These are phyloP conservation scores for Anguilla megastoma DNA, from an alignment of 2,797 vertebrate genomes.

Conservation along the genomic window DNA sequence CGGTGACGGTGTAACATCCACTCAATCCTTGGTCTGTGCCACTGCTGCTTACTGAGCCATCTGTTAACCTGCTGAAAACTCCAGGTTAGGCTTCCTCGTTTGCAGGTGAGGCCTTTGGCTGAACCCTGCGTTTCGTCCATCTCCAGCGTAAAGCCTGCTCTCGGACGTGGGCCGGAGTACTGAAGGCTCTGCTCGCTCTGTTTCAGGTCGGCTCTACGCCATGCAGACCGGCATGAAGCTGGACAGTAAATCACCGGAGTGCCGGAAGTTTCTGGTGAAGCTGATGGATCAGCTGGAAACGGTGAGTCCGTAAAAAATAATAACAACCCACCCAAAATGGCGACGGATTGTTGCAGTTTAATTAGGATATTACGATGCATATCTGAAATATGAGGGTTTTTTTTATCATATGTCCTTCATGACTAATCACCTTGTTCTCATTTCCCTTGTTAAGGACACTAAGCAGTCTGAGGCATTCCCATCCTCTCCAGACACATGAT, in stretches of 20 bases:
- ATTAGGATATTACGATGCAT: not conserved
- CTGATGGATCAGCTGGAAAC: constrained; percentile 96
- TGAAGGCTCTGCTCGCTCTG: constrained; percentile 6
- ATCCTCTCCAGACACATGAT: not conserved
- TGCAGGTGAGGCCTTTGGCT: not conserved
- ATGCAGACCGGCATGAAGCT: constrained; percentile 98
- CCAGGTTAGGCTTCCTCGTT: not conserved
- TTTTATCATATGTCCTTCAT: not conserved
- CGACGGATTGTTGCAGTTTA: not conserved
- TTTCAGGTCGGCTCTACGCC: constrained; percentile 88
- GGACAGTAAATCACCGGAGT: constrained; percentile 94
- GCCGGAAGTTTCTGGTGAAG: constrained; percentile 91
- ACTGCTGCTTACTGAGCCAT: not conserved
- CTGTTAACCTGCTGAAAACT: not conserved
- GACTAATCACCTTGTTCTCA: not conserved
- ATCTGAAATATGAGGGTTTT: not conserved
- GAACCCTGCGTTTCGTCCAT: not conserved
- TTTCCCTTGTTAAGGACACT: not conserved
- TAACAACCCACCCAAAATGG: not conserved
- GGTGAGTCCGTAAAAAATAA: constrained; percentile 65
- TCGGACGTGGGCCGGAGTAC: too few relatives aligned
- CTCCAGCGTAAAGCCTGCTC: not conserved
- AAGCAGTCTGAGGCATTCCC: not conserved
- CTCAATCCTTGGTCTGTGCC: not conserved
- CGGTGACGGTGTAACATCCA: not conserved